A percentile compares a stretch with the other conserved stretches of the same genome.
Conservation (phyloP, 2,888 invertebrate genomes). For the Eretmocerus hayati region DNA sequence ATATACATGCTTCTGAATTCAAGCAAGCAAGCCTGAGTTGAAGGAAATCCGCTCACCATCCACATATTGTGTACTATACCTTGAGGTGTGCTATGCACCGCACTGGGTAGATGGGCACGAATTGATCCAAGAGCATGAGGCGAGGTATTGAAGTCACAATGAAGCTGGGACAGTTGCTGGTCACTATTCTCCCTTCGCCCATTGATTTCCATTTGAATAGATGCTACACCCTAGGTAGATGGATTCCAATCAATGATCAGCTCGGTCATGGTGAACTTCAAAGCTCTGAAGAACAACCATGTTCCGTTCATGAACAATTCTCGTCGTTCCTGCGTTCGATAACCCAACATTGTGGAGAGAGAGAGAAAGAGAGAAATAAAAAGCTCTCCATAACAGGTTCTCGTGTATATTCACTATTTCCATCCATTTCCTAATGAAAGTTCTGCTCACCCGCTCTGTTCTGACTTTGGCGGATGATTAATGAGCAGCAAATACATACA, state of each 20-base stretch:
- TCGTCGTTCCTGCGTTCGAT: background rate
- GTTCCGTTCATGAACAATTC: constrained; percentile 7
- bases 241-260: constrained; percentile 49
- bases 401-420: constrained; percentile 35
- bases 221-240: constrained; percentile 48
- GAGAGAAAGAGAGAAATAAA: constrained; percentile 6
- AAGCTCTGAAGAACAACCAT: constrained; percentile 31
- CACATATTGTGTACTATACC: too few relatives aligned
- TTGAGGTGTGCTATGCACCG: too few relatives aligned
- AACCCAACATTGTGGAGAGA: background rate
- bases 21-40: too few relatives aligned
- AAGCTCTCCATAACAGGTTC: constrained; percentile 8
- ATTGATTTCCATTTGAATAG: constrained; percentile 49
- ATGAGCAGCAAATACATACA: constrained; percentile 2
- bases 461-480: constrained; percentile 39
- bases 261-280: constrained; percentile 46
- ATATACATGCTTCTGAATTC: too few relatives aligned
- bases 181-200: constrained; percentile 43
- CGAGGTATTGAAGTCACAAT: constrained; percentile 43
- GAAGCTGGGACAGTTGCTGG: constrained; percentile 47
- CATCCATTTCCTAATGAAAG: constrained; percentile 44
- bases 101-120: too few relatives aligned
- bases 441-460: constrained; percentile 34
- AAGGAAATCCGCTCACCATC: too few relatives aligned
- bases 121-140: too few relatives aligned